Percentiles rank a stretch among this genome's conserved stretches.
These are phyloP conservation scores for Strix occidentalis DNA, from an alignment of 2,797 vertebrate species.

Conservation along the genomic window DNA sequence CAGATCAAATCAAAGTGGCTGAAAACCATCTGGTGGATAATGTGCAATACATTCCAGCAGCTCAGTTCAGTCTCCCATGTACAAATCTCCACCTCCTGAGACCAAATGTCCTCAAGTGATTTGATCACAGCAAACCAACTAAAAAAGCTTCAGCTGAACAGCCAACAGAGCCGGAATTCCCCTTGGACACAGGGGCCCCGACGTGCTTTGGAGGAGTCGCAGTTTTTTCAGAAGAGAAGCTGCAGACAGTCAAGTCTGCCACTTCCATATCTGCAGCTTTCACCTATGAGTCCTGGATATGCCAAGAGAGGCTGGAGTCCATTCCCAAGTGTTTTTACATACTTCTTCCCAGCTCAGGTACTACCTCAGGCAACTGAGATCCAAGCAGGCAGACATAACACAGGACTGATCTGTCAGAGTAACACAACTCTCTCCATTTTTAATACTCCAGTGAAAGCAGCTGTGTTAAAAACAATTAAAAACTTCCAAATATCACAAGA, in stretches of 20 bases:
- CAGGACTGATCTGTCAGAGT: not conserved
- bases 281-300: accelerated
- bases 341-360: not conserved
- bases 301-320: not conserved
- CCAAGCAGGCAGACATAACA: not conserved
- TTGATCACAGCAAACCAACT: not conserved
- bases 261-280: not conserved
- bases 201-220: accelerated
- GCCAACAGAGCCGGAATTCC: not conserved
- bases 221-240: not conserved
- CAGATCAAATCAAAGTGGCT: not conserved
- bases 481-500: not conserved
- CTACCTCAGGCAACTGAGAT: not conserved
- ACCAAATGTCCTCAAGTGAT: not conserved
- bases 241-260: not conserved
- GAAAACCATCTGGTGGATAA: not conserved
- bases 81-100: not conserved
- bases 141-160: not conserved
- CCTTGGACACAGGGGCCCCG: accelerated
- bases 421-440: not conserved
- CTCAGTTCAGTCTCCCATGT: not conserved
- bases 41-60: not conserved
- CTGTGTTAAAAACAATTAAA: not conserved
- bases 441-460: not conserved
- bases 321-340: not conserved